These are phyloP conservation scores for Eupithecia subfuscata DNA, from an alignment of 2,888 invertebrate species.

Conservation along the genomic window DNA sequence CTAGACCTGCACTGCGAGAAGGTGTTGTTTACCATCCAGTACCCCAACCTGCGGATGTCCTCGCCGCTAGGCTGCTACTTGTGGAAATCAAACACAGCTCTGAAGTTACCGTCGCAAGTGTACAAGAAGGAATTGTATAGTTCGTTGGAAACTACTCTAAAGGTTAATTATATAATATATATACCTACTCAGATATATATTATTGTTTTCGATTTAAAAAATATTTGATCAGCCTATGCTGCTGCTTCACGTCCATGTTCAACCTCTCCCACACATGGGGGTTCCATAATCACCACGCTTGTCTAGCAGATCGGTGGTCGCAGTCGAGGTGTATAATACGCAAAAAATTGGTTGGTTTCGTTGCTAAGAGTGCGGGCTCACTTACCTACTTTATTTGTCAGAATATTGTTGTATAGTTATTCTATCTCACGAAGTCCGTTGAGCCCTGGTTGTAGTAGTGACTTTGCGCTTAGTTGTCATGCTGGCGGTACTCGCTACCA, in stretches of 20 bases:
- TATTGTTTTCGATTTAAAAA: neutral
- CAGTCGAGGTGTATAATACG: neutral
- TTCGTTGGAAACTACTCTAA: conserved; percentile 64
- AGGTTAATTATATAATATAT: conserved; percentile 55
- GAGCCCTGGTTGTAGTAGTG: too few species aligned
- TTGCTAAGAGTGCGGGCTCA: too few species aligned
- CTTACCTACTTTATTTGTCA: neutral
- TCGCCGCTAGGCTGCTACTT: conserved; percentile 59
- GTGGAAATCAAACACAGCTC: conserved; percentile 65
- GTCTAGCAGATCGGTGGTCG: neutral
- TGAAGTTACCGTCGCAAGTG: conserved; percentile 55
- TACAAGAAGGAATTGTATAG: conserved; percentile 63
- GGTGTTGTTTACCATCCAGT: conserved; percentile 69
- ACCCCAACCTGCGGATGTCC: conserved; percentile 67
- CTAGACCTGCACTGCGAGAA: conserved; percentile 69
- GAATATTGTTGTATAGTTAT: too few species aligned
- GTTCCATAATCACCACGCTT: too few species aligned
- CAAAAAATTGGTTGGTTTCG: neutral
- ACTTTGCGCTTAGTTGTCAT: too few species aligned
- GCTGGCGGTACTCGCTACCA: too few species aligned
- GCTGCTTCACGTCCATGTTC: too few species aligned
- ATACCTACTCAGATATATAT: neutral
- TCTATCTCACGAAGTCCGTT: too few species aligned
- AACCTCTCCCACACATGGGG: too few species aligned
- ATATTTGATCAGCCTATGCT: too few species aligned